Base-by-base conservation (phyloP, 92 coral and sea anemone genomes). In the Epizoanthus stellaris region DNA sequence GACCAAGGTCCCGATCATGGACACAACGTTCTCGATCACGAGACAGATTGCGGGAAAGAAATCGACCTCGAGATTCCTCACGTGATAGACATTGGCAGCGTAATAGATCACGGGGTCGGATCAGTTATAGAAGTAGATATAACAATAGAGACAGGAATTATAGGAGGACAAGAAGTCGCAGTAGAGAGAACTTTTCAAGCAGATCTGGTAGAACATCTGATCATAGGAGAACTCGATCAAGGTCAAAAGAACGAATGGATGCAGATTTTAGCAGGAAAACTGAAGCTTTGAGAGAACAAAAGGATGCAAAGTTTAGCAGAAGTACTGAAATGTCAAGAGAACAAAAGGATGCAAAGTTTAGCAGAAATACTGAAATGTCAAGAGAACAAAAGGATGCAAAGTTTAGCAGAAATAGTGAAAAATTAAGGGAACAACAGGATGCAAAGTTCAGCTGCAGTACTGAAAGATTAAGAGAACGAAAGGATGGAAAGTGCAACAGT, bases 1-100 rank as follows among this genome's bases (percentile, higher is more conserved):
- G 90, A 58, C 80, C 88, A 38, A 72, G 88, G 53, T 90, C 93
- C 17, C 81, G 76, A 16, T 54, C 82, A 11, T 4, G 67, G 60
- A 63, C 67, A 63, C 71, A 43, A n/a, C 56, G 21, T 58, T 84
- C 81, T 76, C 85, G 14, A 62, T 79, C 72, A 63, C 67, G 70
- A 20, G 63, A 79, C 8, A 58, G 65, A 72, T 57, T 58, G 36
- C 43, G 49, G 56, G 72, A 57, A 63, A 79, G 80, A 64, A 89
- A 84, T 54, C 58, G 4, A 42, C 73, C 70, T 74, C 89, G 36
- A 49, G 85, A 86, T 34, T 82, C 91, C 84, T 67, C 67, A 10
- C 69, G 36, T 57, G 83, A 88, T 30, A 85, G 70, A 13, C 56
- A 52, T 11, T 81, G 71, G 61, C 42, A 57, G 38, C 85, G 13